A percentile compares a stretch with the other conserved stretches of the same genome.
Evolutionary conservation across 2,888 invertebrate genomes (phyloP).

Genomic region (Cloeon dipterum): DNA sequence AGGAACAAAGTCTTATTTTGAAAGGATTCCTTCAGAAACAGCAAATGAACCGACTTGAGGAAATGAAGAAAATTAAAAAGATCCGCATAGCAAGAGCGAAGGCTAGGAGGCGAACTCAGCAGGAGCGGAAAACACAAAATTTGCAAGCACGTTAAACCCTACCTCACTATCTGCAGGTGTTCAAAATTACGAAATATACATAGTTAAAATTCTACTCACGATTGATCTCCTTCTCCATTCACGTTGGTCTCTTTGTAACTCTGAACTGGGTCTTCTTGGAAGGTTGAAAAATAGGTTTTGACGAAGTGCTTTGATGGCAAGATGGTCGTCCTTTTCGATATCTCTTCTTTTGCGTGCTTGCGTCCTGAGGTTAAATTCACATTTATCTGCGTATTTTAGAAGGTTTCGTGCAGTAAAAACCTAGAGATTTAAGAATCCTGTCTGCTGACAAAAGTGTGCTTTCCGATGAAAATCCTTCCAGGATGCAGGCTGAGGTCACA

Average conservation of each 20-base stretch:
- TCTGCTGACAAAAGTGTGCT: conserved; percentile 65
- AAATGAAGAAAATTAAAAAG: no score
- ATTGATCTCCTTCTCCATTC: conserved; percentile 7
- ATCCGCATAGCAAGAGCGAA: no score
- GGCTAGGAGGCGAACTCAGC: no score
- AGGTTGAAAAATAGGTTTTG: conserved; percentile 67
- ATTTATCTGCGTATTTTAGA: neutral
- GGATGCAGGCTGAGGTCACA: conserved; percentile 75
- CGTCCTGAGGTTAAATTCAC: conserved; percentile 16
- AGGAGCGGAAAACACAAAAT: no score
- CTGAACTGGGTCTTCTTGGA: conserved; percentile 74
- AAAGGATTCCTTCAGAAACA: no score
- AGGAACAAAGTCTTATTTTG: no score
- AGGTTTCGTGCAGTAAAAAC: conserved; percentile 15
- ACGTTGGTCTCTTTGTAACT: no score
- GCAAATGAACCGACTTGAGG: no score
- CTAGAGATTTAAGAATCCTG: conserved; percentile 62
- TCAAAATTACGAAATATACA: no score
- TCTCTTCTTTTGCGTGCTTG: conserved; percentile 49
- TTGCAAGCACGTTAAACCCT: no score
- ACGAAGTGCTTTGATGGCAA: conserved; percentile 74
- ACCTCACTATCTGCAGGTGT: no score
- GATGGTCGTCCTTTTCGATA: conserved; percentile 38
- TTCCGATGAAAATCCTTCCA: conserved; percentile 71
- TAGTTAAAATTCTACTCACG: no score